Evolutionary conservation across 2,113 vertebrate species (phyloP), one percentile per base, ranked within the genome.

Genomic region (Galbula dea): DNA sequence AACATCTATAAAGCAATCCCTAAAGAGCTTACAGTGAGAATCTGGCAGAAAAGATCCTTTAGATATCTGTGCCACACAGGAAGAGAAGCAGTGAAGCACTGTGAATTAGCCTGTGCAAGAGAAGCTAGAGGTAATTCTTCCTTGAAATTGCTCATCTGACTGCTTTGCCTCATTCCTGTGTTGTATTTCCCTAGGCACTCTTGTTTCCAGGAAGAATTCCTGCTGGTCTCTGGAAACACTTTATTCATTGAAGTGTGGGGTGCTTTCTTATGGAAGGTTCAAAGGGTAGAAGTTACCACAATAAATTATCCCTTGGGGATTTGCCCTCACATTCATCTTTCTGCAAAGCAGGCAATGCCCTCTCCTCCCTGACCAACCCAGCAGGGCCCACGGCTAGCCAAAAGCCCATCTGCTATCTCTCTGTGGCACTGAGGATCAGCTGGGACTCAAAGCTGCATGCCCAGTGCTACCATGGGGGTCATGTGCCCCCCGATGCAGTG

Each of bases 401-500:
- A 67, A 89, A 86, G 61, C 37, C 41, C 30, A 24, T 45, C 21
- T 57, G 54, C 21, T 39, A 39, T 29, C 63, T 73, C n/a, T 46
- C 7, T 0, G 0, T 24, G 45, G 26, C 37, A 36, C 67, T 29
- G 63, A 57, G 22, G 59, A 69, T 89, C 62, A 11, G 39, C 2
- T 11, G 11, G 27, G 15, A 14, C 61, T 52, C 69, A 67, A 46
- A 73, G 39, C 58, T 2, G 0, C 39, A 26, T 63, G 52, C 71
- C n/a, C 23, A 24, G 36, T 32, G 62, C 36, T 51, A 49, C 61
- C 22, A 22, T 0, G 22, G 76, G 23, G 41, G 29, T 24, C 7
- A 1, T 5, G 32, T 9, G 1, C 23, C 12, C 21, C 15, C 23
- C 10, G 37, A 1, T 8, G 51, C 63, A 39, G 54, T 0, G 0